Base-by-base conservation (phyloP, 2,113 vertebrate species). In the Rhadina sibilatrix region DNA sequence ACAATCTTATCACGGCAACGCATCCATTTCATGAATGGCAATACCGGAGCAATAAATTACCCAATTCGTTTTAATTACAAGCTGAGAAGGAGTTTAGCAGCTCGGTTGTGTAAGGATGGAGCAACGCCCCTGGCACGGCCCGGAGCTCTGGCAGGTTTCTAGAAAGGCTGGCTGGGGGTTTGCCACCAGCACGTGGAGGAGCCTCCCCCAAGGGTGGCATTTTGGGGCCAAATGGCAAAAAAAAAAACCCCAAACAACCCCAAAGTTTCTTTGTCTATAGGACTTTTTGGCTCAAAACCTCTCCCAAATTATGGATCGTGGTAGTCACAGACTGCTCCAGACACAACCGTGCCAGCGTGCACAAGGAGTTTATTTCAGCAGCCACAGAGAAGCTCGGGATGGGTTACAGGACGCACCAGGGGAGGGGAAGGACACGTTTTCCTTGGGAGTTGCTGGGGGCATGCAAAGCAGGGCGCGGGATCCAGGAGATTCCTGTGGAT, bases 271-370 rank as follows among this genome's bases (percentile, higher is more conserved):
- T 68, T 33, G 4, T 15, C 12, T 42, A 0, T 4, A 6, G 38
- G 12, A 16, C 3, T 33, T 10, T 30, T 52, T 63, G n/a, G 8
- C 9, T 63, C 24, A 25, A 64, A 87, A 8, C 19, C 4, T 27
- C 18, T 38, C 15, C 1, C 11, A 12, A 53, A 13, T 24, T 8
- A 9, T 0, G 2, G 21, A 2, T 33, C 44, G 5, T 13, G 37
- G n/a, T 6, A n/a, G 56, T 54, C 21, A 64, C 13, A 66, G 50
- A 46, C 2, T 3, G 42, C 63, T 8, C 30, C 25, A 50, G 20
- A 84, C n/a, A 47, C 59, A 25, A 1, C 7, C 0, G 0, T 7
- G 1, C 49, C 64, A 42, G 25, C 0, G 0, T 19, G 59, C 44
- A 47, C 5, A 6, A 5, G 0, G 12, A 12, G 5, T 44, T 52